Percentiles rank a stretch among this genome's conserved stretches.
These are phyloP conservation scores for Marmota monax DNA, from an alignment of 2,113 vertebrate genomes.

Conservation along the genomic window DNA sequence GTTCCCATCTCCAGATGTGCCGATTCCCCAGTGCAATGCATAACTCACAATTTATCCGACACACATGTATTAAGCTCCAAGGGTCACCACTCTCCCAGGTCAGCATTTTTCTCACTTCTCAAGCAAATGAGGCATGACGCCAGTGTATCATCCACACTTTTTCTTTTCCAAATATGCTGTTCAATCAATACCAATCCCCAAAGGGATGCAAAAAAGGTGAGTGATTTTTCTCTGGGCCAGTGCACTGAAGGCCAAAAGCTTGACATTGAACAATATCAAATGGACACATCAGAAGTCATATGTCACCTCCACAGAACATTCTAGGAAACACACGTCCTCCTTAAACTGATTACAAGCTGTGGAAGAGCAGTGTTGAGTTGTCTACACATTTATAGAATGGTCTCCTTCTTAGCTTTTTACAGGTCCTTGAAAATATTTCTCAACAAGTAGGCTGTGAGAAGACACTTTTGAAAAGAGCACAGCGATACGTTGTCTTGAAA, in stretches of 20 bases:
- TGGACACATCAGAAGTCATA: not conserved
- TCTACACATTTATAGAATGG: conserved; percentile 46
- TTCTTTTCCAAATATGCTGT: not conserved
- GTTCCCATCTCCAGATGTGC: conserved; percentile 53
- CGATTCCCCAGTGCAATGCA: conserved; percentile 7
- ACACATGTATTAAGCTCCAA: conserved; percentile 55
- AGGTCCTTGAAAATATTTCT: conserved; percentile 75
- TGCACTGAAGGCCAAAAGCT: not conserved
- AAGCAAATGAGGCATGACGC: conserved; percentile 78
- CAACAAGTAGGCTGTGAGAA: conserved; percentile 37
- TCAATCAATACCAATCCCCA: conserved; percentile 76
- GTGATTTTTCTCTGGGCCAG: not conserved
- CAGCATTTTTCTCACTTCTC: conserved; percentile 73
- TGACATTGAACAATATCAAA: not conserved
- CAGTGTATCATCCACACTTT: conserved; percentile 14
- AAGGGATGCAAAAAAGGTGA: not conserved
- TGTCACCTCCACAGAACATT: conserved; percentile 51
- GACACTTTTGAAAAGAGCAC: conserved; percentile 75
- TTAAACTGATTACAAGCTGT: not conserved
- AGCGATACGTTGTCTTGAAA: not conserved
- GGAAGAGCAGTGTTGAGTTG: not conserved
- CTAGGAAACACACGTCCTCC: not conserved
- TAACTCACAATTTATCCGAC: conserved; percentile 40
- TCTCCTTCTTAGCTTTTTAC: conserved; percentile 63
- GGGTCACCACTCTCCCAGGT: conserved; percentile 69